phyloP scores from a whole-genome alignment of 1,140 invertebrate genomes.

The Lordiphosa clarofinis region DNA sequence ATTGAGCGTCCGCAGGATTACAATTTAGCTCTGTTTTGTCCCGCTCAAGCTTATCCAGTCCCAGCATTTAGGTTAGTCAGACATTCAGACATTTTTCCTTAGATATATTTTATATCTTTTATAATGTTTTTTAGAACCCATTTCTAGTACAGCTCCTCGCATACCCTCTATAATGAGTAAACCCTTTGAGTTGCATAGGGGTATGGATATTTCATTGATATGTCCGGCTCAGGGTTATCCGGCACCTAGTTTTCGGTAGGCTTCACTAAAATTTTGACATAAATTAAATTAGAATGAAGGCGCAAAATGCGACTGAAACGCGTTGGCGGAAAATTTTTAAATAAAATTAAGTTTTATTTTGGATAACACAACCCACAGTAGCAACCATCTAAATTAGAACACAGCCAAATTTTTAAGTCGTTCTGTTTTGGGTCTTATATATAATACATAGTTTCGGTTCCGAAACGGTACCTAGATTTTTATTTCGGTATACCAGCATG shows the following conservation, averaged over 20 bases:
- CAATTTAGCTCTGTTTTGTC: conserved; percentile 80
- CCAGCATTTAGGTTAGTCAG: conserved; percentile 84
- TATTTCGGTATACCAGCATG: too few species aligned
- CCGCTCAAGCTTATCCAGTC: conserved; percentile 85
- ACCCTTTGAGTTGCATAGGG: conserved; percentile 81
- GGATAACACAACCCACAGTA: too few species aligned
- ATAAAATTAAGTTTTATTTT: too few species aligned
- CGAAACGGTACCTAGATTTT: too few species aligned
- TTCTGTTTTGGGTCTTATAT: too few species aligned
- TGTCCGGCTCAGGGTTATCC: conserved; percentile 86
- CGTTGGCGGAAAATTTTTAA: too few species aligned
- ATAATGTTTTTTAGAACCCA: conserved; percentile 62
- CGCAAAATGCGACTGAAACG: too few species aligned
- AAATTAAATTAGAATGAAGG: too few species aligned
- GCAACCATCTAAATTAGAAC: too few species aligned
- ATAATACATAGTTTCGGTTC: too few species aligned
- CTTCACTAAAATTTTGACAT: conserved; percentile 24
- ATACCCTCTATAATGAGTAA: conserved; percentile 79
- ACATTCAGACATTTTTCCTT: conserved; percentile 29
- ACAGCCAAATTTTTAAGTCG: too few species aligned
- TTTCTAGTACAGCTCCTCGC: conserved; percentile 73
- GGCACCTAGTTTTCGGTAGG: conserved; percentile 83
- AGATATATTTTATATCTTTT: conserved; percentile 3
- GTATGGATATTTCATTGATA: conserved; percentile 50
- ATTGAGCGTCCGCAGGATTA: conserved; percentile 80